These are phyloP conservation scores for Semotilus atromaculatus DNA, from an alignment of 2,797 vertebrate species.

Conservation along the genomic window DNA sequence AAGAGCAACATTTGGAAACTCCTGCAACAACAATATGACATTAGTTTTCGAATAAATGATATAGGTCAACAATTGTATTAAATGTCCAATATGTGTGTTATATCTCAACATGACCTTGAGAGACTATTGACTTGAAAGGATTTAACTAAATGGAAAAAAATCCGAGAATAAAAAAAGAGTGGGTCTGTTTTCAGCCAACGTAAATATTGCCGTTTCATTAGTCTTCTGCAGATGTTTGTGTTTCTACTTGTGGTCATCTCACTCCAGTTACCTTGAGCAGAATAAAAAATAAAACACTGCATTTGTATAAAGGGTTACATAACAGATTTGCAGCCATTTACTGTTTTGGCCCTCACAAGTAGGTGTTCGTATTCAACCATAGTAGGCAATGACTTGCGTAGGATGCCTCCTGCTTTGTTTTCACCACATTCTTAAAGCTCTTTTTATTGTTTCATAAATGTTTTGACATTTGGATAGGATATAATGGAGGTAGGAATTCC, in stretches of 20 bases:
- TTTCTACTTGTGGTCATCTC: constrained; percentile 58
- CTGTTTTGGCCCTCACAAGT: constrained; percentile 63
- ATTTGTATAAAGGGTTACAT: constrained; percentile 78
- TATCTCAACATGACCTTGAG: neutral
- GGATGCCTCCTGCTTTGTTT: constrained; percentile 11
- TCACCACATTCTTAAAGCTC: neutral
- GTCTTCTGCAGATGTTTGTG: constrained; percentile 51
- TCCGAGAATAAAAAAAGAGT: neutral
- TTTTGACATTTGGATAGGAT: neutral
- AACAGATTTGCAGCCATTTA: constrained; percentile 73
- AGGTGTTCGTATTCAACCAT: constrained; percentile 63
- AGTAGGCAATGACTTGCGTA: constrained; percentile 1
- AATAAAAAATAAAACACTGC: constrained; percentile 60
- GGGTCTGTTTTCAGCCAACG: neutral
- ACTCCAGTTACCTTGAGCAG: constrained; percentile 59
- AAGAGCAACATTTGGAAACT: constrained; percentile 24
- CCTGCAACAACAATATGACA: neutral
- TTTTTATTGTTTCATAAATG: constrained; percentile 11
- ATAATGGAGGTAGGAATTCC: neutral
- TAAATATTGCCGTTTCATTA: neutral
- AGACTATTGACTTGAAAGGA: neutral
- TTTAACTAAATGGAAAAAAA: neutral
- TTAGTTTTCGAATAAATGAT: neutral
- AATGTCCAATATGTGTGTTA: neutral
- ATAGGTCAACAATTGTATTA: neutral